These are phyloP conservation scores for Cryptophagus acutangulus DNA, from an alignment of 2,888 invertebrate genomes.

Conservation along the genomic window DNA sequence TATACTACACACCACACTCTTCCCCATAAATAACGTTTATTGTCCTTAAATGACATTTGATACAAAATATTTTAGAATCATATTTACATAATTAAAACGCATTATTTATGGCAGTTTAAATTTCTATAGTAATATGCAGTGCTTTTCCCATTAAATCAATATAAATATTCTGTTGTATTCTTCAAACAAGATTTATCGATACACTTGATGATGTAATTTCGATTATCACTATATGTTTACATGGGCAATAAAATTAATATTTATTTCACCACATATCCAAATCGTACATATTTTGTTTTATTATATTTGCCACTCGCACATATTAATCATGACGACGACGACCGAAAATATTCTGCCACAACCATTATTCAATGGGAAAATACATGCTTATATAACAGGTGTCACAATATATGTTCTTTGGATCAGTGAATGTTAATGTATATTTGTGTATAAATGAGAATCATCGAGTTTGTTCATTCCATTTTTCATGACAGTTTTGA, in stretches of 20 bases:
- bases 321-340: too few species aligned
- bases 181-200: conserved; percentile 1
- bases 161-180: background rate
- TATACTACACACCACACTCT: conserved; percentile 13
- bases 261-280: too few species aligned
- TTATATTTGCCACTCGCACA: too few species aligned
- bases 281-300: too few species aligned
- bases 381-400: too few species aligned
- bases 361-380: too few species aligned
- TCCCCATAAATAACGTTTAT: conserved; percentile 23
- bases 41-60: conserved; percentile 23
- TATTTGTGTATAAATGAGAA: conserved; percentile 9
- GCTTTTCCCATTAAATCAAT: background rate
- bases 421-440: too few species aligned
- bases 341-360: too few species aligned
- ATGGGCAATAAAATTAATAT: too few species aligned
- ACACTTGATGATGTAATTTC: conserved; percentile 1
- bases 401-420: too few species aligned
- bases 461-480: conserved; percentile 28
- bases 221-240: too few species aligned
- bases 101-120: conserved; percentile 1
- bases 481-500: conserved; percentile 30
- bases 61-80: conserved; percentile 24
- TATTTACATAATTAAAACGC: conserved; percentile 22
- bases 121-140: too few species aligned